Evolutionary conservation across 2,888 invertebrate species (phyloP), one percentile per base, ranked within the genome.

Genomic region (Leptinotarsa peninsularis): DNA sequence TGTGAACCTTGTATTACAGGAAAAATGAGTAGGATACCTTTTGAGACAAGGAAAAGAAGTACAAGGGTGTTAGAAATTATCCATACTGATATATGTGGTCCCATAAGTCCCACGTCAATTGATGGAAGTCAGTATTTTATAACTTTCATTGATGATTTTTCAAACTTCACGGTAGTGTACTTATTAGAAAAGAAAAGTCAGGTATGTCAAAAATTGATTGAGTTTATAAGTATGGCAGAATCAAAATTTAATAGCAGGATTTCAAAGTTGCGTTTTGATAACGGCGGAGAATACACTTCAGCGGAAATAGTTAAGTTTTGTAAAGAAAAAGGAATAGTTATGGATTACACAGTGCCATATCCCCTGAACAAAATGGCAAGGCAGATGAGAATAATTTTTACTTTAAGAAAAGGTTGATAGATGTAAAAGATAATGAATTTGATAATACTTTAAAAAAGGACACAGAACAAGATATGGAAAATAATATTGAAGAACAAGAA

Each of bases 311-410:
- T 60, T n/a, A 1, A 27, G 15, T 74, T 66, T 66, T 74, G 69
- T 70, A 33, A 27, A 17, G 18, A 66, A n/a, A 50, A 68, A 27
- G 72, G 67, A 18, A 67, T 67, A 21, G 56, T 67, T 21, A 49
- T 67, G 21, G 21, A 10, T 21, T 21, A 56, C 56, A 21, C 56
- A 10, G 56, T 56, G n/a, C 21, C 17, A 17, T 56, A 56, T 18
- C 17, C 56, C 56, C 56, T n/a, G 63, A 73, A 66, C 52, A 54
- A 17, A 73, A 73, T 50, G 73, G 73, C 15, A 69, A 69, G 23
- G 73, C 73, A 23, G 58, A 78, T 79, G 75, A 77, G 71, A 72
- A 71, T 71, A 69, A 33, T 63, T 75, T 69, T 63, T 74, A 67
- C 50, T 75, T 74, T 49, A 71, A 74, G 17, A 60, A 49, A 66